phyloP scores from a whole-genome alignment of 2,113 vertebrate genomes.

The Lucifuga dentata region DNA sequence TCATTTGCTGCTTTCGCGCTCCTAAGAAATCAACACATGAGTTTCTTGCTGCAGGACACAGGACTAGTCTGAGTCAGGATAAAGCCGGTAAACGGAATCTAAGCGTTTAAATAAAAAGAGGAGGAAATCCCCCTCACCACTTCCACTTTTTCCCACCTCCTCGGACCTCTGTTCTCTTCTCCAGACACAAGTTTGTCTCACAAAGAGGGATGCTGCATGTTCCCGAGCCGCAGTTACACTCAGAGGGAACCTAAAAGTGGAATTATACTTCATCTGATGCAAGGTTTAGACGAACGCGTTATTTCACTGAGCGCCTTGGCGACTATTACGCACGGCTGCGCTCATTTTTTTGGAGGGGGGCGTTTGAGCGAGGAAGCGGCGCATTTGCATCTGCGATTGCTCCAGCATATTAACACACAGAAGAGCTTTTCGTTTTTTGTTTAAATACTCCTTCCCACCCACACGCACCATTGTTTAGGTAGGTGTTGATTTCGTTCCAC shows the following conservation, averaged over 20 bases:
- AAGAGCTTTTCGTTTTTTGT: slow-evolving; percentile 16
- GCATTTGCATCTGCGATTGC: slow-evolving; percentile 43
- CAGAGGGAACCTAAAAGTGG: slow-evolving; percentile 79
- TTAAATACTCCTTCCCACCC: slow-evolving; percentile 19
- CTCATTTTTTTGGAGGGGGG: slow-evolving; percentile 37
- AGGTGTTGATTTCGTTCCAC: slow-evolving; percentile 71
- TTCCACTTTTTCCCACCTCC: slow-evolving; percentile 51
- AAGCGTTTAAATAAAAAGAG: slow-evolving; percentile 24
- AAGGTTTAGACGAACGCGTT: slow-evolving; percentile 63
- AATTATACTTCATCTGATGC: slow-evolving; percentile 60
- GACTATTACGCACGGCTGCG: slow-evolving; percentile 64
- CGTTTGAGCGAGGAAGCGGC: slow-evolving; percentile 26
- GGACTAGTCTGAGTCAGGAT: slow-evolving; percentile 45
- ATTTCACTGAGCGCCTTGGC: slow-evolving; percentile 52
- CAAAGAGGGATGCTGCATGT: slow-evolving; percentile 82
- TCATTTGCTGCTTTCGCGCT: slow-evolving; percentile 15
- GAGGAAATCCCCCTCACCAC: slow-evolving; percentile 33
- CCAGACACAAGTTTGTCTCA: slow-evolving; percentile 71
- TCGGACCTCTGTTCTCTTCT: slow-evolving; percentile 65
- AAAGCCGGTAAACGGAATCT: slow-evolving; percentile 74
- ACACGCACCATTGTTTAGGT: slow-evolving; percentile 44
- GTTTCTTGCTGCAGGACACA: slow-evolving; percentile 49
- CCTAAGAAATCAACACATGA: slow-evolving; percentile 48
- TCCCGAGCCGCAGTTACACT: slow-evolving; percentile 78
- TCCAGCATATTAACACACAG: slow-evolving; percentile 64